Conservation (phyloP, 2,113 vertebrate species). For the Psilopsiagon aurifrons region DNA sequence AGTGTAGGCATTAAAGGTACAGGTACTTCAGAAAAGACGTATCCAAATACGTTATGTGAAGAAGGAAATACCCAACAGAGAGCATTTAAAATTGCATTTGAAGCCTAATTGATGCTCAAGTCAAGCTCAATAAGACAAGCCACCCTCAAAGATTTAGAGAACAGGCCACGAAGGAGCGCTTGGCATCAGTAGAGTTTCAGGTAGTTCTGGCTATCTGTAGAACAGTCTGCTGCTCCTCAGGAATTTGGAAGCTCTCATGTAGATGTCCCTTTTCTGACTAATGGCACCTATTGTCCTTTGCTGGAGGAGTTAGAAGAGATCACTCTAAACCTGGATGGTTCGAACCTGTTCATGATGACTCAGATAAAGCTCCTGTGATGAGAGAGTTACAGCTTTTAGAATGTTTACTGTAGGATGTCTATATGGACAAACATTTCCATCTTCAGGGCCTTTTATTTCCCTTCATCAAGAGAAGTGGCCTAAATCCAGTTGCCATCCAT, state of each 20-base stretch:
- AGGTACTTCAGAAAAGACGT: not conserved
- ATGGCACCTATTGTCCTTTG: not conserved
- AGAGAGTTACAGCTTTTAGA: not conserved
- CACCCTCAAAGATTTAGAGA: not conserved
- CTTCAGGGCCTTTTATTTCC: not conserved
- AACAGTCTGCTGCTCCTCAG: not conserved
- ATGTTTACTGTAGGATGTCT: not conserved
- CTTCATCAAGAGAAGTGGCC: not conserved
- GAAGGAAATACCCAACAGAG: not conserved
- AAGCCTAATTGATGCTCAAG: not conserved
- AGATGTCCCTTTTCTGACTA: not conserved
- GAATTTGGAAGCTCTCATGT: accelerated
- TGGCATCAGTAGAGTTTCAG: not conserved
- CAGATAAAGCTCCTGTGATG: not conserved
- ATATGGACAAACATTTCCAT: not conserved
- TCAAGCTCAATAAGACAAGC: not conserved
- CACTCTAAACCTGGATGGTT: not conserved
- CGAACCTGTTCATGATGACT: not conserved
- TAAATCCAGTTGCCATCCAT: not conserved
- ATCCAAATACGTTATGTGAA: not conserved
- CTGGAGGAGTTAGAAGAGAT: not conserved
- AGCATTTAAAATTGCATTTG: not conserved
- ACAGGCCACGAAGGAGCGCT: not conserved
- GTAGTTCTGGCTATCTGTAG: not conserved
- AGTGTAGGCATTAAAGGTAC: not conserved